Base-by-base conservation (phyloP, 2,797 vertebrate species). In the Poecilia gillii region DNA sequence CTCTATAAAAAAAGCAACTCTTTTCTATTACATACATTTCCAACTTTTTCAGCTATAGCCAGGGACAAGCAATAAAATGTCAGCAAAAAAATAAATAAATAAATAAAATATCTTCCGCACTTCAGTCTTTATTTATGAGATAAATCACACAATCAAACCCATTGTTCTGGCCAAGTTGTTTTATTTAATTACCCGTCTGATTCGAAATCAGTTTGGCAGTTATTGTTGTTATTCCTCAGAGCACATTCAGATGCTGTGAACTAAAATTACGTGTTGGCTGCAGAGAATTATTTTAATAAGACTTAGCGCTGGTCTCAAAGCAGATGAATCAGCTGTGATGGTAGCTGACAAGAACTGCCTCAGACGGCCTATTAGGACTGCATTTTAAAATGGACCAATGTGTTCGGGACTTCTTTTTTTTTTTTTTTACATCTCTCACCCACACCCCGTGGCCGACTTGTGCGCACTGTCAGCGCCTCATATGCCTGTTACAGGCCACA, bases 271-370 rank as follows among this genome's bases (percentile, higher is more conserved):
- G 53, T 72, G 64, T 74, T 64, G 78, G 45, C 51, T 76, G n/a
- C 51, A 70, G 73, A 66, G 16, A 43, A 62, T 73, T 62, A 20
- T 47, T 75, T 81, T 83, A 73, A 72, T 78, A 78, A 75, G 31
- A 74, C 72, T 76, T 33, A 74, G 41, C 12, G 20, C 25, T 45
- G 62, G 28, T 72, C 55, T 72, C 66, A 62, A 84, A 83, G 72
- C 74, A 73, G 62, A 81, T 72, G 74, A 79, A 76, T 89, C 73
- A 47, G 71, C 59, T 3, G 5, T 75, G 73, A 90, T 88, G 46
- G 43, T 74, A 75, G 78, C 80, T 78, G 81, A 87, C 73, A 88
- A 75, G 74, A 89, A 84, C n/a, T 72, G 53, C 68, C 64, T 76
- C 47, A 84, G 80, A 73, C 43, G 74, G 23, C 71, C 71, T 70